Percentiles rank a stretch among this genome's conserved stretches.
phyloP scores from a whole-genome alignment of 1,140 invertebrate species.

The Ceratitis capitata region DNA sequence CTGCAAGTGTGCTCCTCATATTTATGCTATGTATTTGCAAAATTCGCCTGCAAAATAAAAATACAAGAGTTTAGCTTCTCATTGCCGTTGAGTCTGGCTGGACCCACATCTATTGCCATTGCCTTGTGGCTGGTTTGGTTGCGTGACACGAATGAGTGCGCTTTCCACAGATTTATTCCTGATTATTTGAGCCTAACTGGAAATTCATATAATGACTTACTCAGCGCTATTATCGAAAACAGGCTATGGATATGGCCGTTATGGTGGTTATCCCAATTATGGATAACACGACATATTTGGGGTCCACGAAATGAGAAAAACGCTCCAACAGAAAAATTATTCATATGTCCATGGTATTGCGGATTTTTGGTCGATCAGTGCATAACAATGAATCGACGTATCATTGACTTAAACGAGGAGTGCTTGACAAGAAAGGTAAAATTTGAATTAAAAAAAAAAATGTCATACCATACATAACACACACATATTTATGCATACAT shows the following conservation, averaged over 20 bases:
- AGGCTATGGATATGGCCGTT: slow-evolving; percentile 78
- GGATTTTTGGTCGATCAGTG: slow-evolving; percentile 86
- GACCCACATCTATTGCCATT: slow-evolving; percentile 74
- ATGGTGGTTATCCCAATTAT: slow-evolving; percentile 81
- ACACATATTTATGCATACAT: no score
- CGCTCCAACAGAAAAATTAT: slow-evolving; percentile 82
- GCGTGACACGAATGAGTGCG: slow-evolving; percentile 72
- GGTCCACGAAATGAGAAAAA: slow-evolving; percentile 80
- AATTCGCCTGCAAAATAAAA: slow-evolving; percentile 85
- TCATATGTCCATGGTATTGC: slow-evolving; percentile 84
- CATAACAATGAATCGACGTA: slow-evolving; percentile 81
- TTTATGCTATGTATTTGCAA: slow-evolving; percentile 77
- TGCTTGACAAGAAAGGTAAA: slow-evolving; percentile 85
- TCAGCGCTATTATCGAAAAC: slow-evolving; percentile 71
- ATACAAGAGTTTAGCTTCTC: slow-evolving; percentile 85
- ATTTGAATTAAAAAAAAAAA: not conserved
- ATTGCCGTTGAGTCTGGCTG: slow-evolving; percentile 77
- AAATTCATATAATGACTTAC: slow-evolving; percentile 50
- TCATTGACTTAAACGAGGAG: slow-evolving; percentile 76
- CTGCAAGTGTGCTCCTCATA: slow-evolving; percentile 74
- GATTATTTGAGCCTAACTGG: slow-evolving; percentile 75
- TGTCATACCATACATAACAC: no score
- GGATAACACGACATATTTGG: slow-evolving; percentile 87
- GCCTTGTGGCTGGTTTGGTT: slow-evolving; percentile 72
- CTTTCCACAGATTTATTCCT: slow-evolving; percentile 71